Percentiles rank a stretch among this genome's conserved stretches.
These are phyloP conservation scores for Tautogolabrus adspersus DNA, from an alignment of 2,113 vertebrate genomes.

Conservation along the genomic window DNA sequence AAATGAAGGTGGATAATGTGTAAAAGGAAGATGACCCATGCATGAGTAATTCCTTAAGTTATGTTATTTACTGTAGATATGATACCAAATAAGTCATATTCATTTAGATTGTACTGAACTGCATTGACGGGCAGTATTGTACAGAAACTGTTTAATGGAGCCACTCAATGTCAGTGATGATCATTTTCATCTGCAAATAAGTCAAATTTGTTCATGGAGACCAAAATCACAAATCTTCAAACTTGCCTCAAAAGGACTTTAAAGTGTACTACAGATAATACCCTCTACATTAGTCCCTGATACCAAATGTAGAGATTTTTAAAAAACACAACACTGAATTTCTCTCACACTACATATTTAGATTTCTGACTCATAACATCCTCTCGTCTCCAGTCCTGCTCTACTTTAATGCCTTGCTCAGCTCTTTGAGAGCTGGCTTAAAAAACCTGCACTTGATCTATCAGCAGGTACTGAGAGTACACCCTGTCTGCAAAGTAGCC, in stretches of 20 bases:
- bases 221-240: background rate
- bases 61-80: background rate
- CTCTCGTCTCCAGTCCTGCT: background rate
- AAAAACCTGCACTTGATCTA: slow-evolving; percentile 61
- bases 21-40: background rate
- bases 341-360: background rate
- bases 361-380: background rate
- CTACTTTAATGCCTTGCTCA: background rate
- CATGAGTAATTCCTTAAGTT: background rate
- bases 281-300: too few relatives aligned
- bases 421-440: slow-evolving; percentile 27
- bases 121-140: background rate
- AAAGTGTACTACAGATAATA: too few relatives aligned
- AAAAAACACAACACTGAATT: background rate
- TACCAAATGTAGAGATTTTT: too few relatives aligned
- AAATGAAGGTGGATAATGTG: background rate
- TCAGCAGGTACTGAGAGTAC: slow-evolving; percentile 58
- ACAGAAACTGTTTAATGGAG: too few relatives aligned
- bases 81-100: background rate
- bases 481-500: slow-evolving; percentile 24
- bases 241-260: background rate
- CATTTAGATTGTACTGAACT: background rate
- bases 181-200: background rate
- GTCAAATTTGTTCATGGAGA: background rate
- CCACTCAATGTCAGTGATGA: too few relatives aligned